A percentile compares a stretch with the other conserved stretches of the same genome.
These are phyloP conservation scores for Trichonephila clavata DNA, from an alignment of 1,140 invertebrate genomes.

Conservation along the genomic window DNA sequence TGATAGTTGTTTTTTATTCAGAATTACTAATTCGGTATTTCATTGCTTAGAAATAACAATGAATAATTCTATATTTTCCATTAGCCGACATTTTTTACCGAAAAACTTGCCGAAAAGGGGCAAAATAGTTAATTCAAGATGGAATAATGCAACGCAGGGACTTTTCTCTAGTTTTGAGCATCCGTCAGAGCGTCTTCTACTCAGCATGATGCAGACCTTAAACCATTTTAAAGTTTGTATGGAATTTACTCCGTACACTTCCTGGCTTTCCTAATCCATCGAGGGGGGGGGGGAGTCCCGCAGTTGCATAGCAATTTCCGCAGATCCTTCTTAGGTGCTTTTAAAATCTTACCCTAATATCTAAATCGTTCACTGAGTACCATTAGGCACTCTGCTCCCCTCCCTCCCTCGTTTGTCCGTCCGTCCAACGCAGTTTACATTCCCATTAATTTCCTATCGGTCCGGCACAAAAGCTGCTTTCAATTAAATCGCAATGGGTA, in stretches of 20 bases:
- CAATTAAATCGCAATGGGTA: slow-evolving; percentile 73
- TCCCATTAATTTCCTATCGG: slow-evolving; percentile 75
- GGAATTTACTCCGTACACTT: neutral
- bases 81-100: too few species aligned
- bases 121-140: too few species aligned
- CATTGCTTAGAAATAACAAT: too few species aligned
- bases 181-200: too few species aligned
- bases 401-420: slow-evolving; percentile 61
- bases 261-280: neutral
- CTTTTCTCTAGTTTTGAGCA: too few species aligned
- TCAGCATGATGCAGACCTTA: neutral
- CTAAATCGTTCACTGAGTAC: slow-evolving; percentile 62
- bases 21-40: too few species aligned
- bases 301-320: slow-evolving; percentile 17
- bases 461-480: slow-evolving; percentile 72
- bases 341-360: slow-evolving; percentile 75
- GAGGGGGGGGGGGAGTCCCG: neutral
- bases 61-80: too few species aligned
- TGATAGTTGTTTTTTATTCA: too few species aligned
- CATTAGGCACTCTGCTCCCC: slow-evolving; percentile 59
- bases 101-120: too few species aligned
- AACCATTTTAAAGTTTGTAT: neutral
- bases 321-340: slow-evolving; percentile 54
- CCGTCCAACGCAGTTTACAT: slow-evolving; percentile 61
- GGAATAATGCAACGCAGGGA: too few species aligned